These are phyloP conservation scores for Cloeon dipterum DNA, from an alignment of 2,888 invertebrate genomes.

Conservation along the genomic window DNA sequence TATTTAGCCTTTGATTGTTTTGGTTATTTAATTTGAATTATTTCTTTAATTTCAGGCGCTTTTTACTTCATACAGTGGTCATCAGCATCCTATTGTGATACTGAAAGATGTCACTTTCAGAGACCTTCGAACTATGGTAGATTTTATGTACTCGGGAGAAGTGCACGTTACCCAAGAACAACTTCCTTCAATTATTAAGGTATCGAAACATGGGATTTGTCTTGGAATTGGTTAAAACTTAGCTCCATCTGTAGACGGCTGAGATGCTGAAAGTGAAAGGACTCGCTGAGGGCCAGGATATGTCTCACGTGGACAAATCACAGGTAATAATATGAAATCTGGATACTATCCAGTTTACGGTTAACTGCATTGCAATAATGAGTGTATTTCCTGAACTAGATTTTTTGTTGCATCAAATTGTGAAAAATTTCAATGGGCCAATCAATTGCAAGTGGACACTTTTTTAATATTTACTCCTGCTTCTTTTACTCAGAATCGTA, in stretches of 20 bases:
- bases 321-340: too few relatives aligned
- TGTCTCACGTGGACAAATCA: constrained; percentile 13
- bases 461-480: too few relatives aligned
- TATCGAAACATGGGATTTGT: too few relatives aligned
- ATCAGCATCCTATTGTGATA: constrained; percentile 65
- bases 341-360: too few relatives aligned
- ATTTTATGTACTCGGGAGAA: constrained; percentile 84
- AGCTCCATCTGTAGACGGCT: constrained; percentile 47
- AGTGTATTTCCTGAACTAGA: constrained; percentile 1
- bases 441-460: too few relatives aligned
- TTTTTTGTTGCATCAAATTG: too few relatives aligned
- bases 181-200: constrained; percentile 35
- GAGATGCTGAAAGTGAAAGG: constrained; percentile 75
- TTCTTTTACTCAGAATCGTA: too few relatives aligned
- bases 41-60: constrained; percentile 42
- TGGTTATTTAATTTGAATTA: neutral
- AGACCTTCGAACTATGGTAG: constrained; percentile 68
- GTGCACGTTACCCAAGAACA: constrained; percentile 80
- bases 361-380: constrained; percentile 1
- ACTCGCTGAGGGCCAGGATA: constrained; percentile 64
- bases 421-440: too few relatives aligned
- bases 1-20: neutral
- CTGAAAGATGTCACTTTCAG: constrained; percentile 69
- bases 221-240: neutral
- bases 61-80: constrained; percentile 66